Evolutionary conservation across 1,140 invertebrate genomes (phyloP), one percentile per base, ranked within the genome.

Genomic region (Aphaenogaster ashmeadi): DNA sequence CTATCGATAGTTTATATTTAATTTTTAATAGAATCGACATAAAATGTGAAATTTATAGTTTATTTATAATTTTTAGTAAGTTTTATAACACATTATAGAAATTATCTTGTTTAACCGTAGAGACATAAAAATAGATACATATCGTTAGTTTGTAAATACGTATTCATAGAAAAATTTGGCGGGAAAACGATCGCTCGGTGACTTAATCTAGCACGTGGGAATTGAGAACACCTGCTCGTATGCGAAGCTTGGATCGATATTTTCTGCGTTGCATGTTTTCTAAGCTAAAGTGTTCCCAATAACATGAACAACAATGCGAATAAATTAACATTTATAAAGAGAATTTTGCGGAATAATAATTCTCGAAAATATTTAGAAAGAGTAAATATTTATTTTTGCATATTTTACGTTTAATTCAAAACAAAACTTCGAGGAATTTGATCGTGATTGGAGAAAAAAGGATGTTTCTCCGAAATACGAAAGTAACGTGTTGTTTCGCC

Each of bases 221-320:
- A 86, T 88, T 91, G 90, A 91, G 90, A 90, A 90, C 90, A 90
- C 89, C 90, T 90, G 89, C 86, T 21, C 9, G 52, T 36, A n/a
- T 18, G 56, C 50, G 52, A 89, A 74, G 79, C 21, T 11, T 62
- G 69, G 87, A 56, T 91, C 90, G 89, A 91, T 91, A 91, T 86
- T 88, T 87, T 67, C 86, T 56, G 36, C 60, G 50, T 62, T 62
- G 62, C 54, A 58, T 66, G 13, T n/a, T 60, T 90, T 91, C 81
- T 21, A 21, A 47, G 13, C 33, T 56, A 36, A 75, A 38, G 11
- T 41, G 7, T 67, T 36, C 7, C 3, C 38, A 27, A 54, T 41
- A 67, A 41, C 13, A 18, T 21, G 0, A n/a, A 44, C 15, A 27
- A 36, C 27, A 4, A 21, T 38, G 9, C 6, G 3, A 18, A 56